These are phyloP conservation scores for Tiaroga cobitis DNA, from an alignment of 2,797 vertebrate genomes.

Conservation along the genomic window DNA sequence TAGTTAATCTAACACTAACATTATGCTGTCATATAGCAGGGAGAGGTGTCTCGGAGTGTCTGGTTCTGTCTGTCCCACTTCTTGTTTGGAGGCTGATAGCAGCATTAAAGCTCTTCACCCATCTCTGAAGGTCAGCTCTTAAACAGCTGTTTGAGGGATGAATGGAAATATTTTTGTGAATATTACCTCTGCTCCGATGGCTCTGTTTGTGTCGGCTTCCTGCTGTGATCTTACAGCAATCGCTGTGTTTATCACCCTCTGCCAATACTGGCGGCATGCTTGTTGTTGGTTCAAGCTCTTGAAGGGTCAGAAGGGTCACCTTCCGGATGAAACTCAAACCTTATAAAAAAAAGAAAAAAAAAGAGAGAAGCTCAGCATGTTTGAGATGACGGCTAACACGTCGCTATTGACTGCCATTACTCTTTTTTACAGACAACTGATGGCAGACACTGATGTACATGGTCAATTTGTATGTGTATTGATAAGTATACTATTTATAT, in stretches of 20 bases:
- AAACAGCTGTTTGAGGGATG: constrained; percentile 43
- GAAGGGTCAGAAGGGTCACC: constrained; percentile 22
- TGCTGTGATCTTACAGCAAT: constrained; percentile 31
- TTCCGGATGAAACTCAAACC: not conserved
- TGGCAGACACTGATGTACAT: not conserved
- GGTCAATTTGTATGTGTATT: not conserved
- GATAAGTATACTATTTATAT: too few relatives aligned
- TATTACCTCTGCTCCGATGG: constrained; percentile 21
- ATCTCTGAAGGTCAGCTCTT: constrained; percentile 39
- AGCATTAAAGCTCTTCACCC: constrained; percentile 27
- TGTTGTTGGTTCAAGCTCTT: constrained; percentile 28
- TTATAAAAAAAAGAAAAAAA: not conserved
- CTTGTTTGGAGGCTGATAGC: constrained; percentile 29
- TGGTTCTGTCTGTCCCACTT: constrained; percentile 17
- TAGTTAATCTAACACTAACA: constrained; percentile 4
- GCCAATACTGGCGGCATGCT: constrained; percentile 21
- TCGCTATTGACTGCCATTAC: not conserved
- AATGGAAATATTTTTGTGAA: constrained; percentile 26
- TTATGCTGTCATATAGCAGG: constrained; percentile 23
- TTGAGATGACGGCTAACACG: not conserved
- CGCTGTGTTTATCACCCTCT: constrained; percentile 16
- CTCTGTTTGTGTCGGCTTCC: not conserved
- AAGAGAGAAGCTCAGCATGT: not conserved
- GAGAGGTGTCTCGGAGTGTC: constrained; percentile 9
- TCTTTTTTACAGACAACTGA: not conserved